A percentile compares a stretch with the other conserved stretches of the same genome.
phyloP scores from a whole-genome alignment of 53 echinoderm and acorn worm genomes.

The Arbacia lixula region DNA sequence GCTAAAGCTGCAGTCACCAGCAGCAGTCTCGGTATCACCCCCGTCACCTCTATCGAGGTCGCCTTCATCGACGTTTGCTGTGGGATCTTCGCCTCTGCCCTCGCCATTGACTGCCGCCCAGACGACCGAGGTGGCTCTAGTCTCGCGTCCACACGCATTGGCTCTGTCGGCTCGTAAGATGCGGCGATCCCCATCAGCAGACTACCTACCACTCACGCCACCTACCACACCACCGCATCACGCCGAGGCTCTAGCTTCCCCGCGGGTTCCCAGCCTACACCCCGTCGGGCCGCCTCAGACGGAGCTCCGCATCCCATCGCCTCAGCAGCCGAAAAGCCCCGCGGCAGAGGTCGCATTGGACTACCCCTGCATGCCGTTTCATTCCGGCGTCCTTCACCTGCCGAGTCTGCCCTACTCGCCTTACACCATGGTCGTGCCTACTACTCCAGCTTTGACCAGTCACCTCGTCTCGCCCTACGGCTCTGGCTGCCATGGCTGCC shows the following conservation, averaged over 20 bases:
- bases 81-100: too few species aligned
- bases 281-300: neutral
- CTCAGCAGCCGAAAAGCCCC: neutral
- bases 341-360: neutral
- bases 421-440: constrained; percentile 17
- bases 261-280: neutral
- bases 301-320: neutral
- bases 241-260: neutral
- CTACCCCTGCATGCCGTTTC: neutral
- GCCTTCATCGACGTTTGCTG: neutral
- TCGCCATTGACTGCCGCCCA: too few species aligned
- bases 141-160: too few species aligned
- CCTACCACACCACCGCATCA: neutral
- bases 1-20: too few species aligned
- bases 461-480: neutral
- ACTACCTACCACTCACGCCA: constrained; percentile 25
- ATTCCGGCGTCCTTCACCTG: neutral
- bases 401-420: constrained; percentile 37
- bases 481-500: neutral
- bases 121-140: too few species aligned
- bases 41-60: neutral
- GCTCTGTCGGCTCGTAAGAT: too few species aligned
- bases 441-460: neutral
- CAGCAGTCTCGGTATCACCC: too few species aligned
- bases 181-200: neutral